These are phyloP conservation scores for Ischnura elegans DNA, from an alignment of 2,888 invertebrate species.

Conservation along the genomic window DNA sequence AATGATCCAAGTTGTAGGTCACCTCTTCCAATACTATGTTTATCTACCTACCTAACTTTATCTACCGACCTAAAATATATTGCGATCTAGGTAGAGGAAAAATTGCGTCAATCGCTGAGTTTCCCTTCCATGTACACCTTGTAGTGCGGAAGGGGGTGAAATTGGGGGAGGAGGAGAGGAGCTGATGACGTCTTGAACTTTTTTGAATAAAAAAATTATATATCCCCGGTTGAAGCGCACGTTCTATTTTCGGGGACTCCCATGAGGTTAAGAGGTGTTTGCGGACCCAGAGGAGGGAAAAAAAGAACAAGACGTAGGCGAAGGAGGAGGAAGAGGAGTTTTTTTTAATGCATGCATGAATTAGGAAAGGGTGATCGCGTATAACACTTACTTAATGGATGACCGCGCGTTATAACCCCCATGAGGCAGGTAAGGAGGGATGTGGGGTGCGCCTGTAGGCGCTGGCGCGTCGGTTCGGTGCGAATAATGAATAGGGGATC, in stretches of 20 bases:
- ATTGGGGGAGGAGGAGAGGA: background rate
- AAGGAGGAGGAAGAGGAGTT: background rate
- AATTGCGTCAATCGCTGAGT: background rate
- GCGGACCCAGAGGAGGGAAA: too few species aligned
- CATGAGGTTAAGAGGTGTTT: background rate
- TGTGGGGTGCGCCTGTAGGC: background rate
- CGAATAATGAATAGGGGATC: conserved; percentile 38
- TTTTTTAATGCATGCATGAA: background rate
- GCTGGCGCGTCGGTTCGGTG: background rate
- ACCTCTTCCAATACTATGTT: too few species aligned
- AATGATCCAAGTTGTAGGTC: too few species aligned
- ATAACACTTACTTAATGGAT: background rate
- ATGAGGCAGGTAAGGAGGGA: background rate
- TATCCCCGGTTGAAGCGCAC: background rate
- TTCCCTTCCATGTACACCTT: background rate
- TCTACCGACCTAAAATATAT: too few species aligned
- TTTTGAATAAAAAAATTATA: background rate
- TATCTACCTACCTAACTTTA: too few species aligned
- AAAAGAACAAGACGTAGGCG: background rate
- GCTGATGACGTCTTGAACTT: background rate
- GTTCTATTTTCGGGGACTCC: background rate
- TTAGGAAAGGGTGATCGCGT: background rate
- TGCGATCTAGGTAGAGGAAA: too few species aligned
- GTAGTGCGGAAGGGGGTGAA: background rate
- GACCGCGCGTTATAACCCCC: background rate